phyloP scores from a whole-genome alignment of 2,888 invertebrate species.

The Agriopis aurantiaria region DNA sequence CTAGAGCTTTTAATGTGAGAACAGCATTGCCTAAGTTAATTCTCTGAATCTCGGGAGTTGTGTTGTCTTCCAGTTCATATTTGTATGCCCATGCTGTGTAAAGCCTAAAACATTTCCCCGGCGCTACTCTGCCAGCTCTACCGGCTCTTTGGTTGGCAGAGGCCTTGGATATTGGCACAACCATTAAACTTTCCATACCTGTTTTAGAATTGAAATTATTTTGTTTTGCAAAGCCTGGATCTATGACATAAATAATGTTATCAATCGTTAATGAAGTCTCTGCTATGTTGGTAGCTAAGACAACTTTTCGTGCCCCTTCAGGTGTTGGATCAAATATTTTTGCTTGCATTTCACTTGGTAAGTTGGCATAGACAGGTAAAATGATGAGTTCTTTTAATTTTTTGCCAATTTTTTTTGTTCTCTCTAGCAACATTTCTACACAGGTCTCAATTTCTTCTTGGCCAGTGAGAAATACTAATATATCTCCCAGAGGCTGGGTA shows the following conservation, averaged over 20 bases:
- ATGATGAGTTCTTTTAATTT: conserved; percentile 97
- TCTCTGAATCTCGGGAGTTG: conserved; percentile 99
- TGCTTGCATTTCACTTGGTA: conserved; percentile 99
- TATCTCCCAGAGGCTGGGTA: conserved; percentile 98
- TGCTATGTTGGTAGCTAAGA: conserved; percentile 99
- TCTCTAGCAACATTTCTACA: conserved; percentile 95
- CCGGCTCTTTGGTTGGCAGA: conserved; percentile 99
- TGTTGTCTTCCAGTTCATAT: conserved; percentile 99
- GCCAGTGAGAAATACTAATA: conserved; percentile 98
- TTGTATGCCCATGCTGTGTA: conserved; percentile 99
- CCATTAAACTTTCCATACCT: conserved; percentile 99
- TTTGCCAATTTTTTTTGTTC: conserved; percentile 96
- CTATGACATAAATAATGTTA: conserved; percentile 99
- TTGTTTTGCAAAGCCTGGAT: conserved; percentile 99
- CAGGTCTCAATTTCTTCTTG: conserved; percentile 97
- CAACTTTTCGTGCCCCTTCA: conserved; percentile 97
- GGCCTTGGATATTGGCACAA: conserved; percentile 99
- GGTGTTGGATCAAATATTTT: conserved; percentile 99
- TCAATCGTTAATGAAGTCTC: conserved; percentile 99
- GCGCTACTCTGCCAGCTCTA: conserved; percentile 97
- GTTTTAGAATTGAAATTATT: conserved; percentile 99
- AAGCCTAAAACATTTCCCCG: conserved; percentile 98
- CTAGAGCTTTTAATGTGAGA: conserved; percentile 97
- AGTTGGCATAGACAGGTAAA: conserved; percentile 98
- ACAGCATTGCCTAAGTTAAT: conserved; percentile 99